phyloP scores from a whole-genome alignment of 2,797 vertebrate genomes.

The Parotocinclus haroldoi region DNA sequence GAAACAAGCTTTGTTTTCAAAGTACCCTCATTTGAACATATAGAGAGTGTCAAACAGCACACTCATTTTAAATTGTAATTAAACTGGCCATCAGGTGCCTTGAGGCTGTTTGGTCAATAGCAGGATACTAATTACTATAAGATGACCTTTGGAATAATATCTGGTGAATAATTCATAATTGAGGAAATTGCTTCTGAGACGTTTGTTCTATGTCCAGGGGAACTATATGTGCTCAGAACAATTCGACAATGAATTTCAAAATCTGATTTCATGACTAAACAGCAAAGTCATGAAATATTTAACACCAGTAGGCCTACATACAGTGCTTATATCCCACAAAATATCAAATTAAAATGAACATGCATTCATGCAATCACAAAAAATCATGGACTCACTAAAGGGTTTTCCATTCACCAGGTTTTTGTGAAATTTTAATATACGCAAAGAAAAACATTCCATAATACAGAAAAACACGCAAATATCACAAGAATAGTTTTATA shows the following conservation, averaged over 20 bases:
- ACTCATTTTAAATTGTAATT: conserved; percentile 85
- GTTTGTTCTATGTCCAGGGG: conserved; percentile 53
- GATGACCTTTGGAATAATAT: conserved; percentile 86
- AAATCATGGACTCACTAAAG: too few species aligned
- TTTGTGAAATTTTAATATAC: too few species aligned
- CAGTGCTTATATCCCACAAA: neutral
- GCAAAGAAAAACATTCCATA: too few species aligned
- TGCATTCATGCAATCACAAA: too few species aligned
- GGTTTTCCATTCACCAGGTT: too few species aligned
- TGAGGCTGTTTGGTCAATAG: conserved; percentile 84
- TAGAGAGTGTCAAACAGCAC: conserved; percentile 77
- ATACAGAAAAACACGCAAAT: too few species aligned
- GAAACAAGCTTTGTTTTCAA: conserved; percentile 69
- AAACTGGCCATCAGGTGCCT: conserved; percentile 81
- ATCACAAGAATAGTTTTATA: too few species aligned
- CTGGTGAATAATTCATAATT: conserved; percentile 83
- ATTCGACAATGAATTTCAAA: conserved; percentile 38
- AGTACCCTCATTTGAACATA: conserved; percentile 75
- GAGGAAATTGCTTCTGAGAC: conserved; percentile 74
- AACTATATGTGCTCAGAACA: conserved; percentile 46
- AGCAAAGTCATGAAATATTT: conserved; percentile 25
- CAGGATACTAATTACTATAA: conserved; percentile 83
- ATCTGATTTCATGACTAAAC: conserved; percentile 3
- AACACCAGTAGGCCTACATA: conserved; percentile 5
- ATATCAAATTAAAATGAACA: too few species aligned